Base-by-base conservation (phyloP, 2,797 vertebrate genomes). In the Girardinus metallicus region DNA sequence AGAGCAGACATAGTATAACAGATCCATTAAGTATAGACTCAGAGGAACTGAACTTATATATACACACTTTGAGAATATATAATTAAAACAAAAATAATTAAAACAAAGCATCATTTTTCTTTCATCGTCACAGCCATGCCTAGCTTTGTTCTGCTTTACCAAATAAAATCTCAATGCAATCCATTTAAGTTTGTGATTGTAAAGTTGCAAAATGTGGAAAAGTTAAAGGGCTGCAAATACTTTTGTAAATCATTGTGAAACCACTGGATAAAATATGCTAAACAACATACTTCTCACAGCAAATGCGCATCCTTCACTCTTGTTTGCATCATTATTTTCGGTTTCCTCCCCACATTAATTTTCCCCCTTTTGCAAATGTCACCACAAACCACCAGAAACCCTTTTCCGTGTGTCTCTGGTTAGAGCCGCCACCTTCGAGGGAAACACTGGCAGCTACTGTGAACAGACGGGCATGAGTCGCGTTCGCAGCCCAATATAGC, bases 401-500 rank as follows among this genome's bases (percentile, higher is more conserved):
- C 2, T 1, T 76, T 75, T 60, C 81, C 68, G 79, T 66, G 80
- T 47, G 57, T 47, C 31, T 75, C 57, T 80, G 83, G 87, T 68
- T 77, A 78, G 44, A 60, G 73, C 23, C 66, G 66, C 86, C 82
- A 23, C 68, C 75, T 8, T 75, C 60, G 16, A 77, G 46, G 57
- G n/a, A 51, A 83, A 84, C 81, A 75, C 44, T 74, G 66, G 34
- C 78, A 79, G 73, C 74, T 55, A 70, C 78, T 39, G n/a, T 71
- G 31, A 84, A 51, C 31, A 75, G n/a, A 43, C 51, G 82, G 77
- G 74, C 66, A 82, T 51, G 76, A 80, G 80, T 60, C 75, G 78
- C 49, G 53, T n/a, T 29, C 23, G 80, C 55, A 81, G 34, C 49
- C 62, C 57, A 44, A 74, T 72, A 82, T 68, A 79, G 21, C 43